phyloP scores from a whole-genome alignment of 2,797 vertebrate species.

The Microcaecilia unicolor region DNA sequence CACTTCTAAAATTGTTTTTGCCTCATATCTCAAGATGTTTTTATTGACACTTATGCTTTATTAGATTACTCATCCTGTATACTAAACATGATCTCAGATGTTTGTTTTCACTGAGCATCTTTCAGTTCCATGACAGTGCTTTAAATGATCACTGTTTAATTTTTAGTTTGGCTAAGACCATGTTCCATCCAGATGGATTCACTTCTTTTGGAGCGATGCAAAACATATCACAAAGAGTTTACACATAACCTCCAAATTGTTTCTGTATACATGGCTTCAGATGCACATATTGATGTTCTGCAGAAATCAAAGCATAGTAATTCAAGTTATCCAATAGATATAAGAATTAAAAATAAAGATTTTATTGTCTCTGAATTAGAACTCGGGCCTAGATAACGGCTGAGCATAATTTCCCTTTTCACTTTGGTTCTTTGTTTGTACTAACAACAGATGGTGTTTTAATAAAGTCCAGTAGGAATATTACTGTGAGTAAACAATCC shows the following conservation, averaged over 20 bases:
- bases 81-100: slow-evolving; percentile 27
- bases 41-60: slow-evolving; percentile 43
- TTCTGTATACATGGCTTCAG: neutral
- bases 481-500: slow-evolving; percentile 98
- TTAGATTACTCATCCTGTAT: slow-evolving; percentile 36
- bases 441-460: slow-evolving; percentile 99
- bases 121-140: slow-evolving; percentile 20
- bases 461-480: slow-evolving; percentile 99
- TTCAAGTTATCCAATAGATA: slow-evolving; percentile 9
- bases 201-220: slow-evolving; percentile 24
- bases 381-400: neutral
- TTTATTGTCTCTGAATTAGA: slow-evolving; percentile 4
- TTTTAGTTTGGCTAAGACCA: slow-evolving; percentile 27
- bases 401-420: slow-evolving; percentile 32
- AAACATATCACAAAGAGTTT: slow-evolving; percentile 11
- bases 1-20: slow-evolving; percentile 40
- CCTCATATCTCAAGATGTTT: slow-evolving; percentile 31
- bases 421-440: slow-evolving; percentile 71
- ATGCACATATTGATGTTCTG: neutral
- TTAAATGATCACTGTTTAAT: slow-evolving; percentile 40
- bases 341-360: slow-evolving; percentile 2
- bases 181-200: slow-evolving; percentile 2
- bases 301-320: neutral
- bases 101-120: slow-evolving; percentile 19
- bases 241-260: slow-evolving; percentile 13